phyloP scores from a whole-genome alignment of 2,113 vertebrate genomes.

The Xerus inauris region DNA sequence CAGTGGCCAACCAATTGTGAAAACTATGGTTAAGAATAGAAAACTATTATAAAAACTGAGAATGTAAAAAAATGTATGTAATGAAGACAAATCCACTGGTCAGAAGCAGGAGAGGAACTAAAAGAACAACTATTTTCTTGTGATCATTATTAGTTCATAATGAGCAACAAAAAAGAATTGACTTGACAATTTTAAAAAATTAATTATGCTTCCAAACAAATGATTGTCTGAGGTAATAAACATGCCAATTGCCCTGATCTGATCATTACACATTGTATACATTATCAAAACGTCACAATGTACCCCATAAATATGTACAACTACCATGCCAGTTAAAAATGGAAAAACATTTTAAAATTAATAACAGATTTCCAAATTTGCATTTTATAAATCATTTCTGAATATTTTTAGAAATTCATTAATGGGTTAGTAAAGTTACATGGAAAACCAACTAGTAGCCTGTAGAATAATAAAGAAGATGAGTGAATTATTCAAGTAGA shows the following conservation, averaged over 20 bases:
- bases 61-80: background rate
- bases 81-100: background rate
- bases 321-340: background rate
- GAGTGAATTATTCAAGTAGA: background rate
- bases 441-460: background rate
- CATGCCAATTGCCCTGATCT: too few species aligned
- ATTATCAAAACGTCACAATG: too few species aligned
- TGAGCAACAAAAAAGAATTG: background rate
- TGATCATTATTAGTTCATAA: background rate
- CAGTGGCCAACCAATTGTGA: background rate
- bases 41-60: background rate
- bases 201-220: too few species aligned
- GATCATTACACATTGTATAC: too few species aligned
- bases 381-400: background rate
- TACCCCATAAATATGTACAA: too few species aligned
- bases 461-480: background rate
- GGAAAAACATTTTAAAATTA: background rate
- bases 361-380: background rate
- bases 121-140: background rate
- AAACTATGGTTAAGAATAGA: conserved; percentile 1
- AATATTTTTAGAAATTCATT: background rate
- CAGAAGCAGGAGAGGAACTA: background rate
- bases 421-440: background rate
- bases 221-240: too few species aligned
- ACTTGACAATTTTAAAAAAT: background rate